Base-by-base conservation (phyloP, 2,113 vertebrate species). In the Thunnus maccoyii region DNA sequence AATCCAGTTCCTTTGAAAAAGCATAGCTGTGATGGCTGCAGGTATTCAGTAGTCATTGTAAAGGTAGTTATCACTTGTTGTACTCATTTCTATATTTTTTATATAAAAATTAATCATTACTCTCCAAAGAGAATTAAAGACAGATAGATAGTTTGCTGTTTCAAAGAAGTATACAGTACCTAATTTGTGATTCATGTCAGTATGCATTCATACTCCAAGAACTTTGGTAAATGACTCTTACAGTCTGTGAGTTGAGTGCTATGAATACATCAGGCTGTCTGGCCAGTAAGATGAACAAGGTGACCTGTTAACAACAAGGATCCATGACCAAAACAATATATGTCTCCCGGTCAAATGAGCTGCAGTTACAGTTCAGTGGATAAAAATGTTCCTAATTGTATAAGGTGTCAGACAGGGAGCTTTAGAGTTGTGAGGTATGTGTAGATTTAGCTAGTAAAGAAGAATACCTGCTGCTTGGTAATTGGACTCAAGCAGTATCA, bases 381-480 rank as follows among this genome's bases (percentile, higher is more conserved):
- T 48, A 10, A 12, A 46, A 77, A 52, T 3, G 15, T 61, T 15
- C 5, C 3, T 52, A 41, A 32, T n/a, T 46, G 48, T 44, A 15
- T 15, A 0, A 41, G 22, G 32, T 58, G 10, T 52, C 56, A 55
- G 46, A 12, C 15, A 16, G 0, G 12, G 32, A 48, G 64, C 70
- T 56, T 13, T 56, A 17, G 20, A 22, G n/a, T 41, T 54, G 60
- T 25, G 44, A 65, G 50, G 52, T 44, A 13, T 25, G 6, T 62
- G 14, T 18, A 44, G 44, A 46, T 81, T 76, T 46, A 46, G 5
- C 68, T 15, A 47, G 15, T 17, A 64, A 14, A 2, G 65, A 44
- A 30, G 17, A 69, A 63, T 50, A 69, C 22, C 47, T 60, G 52
- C 56, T 68, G 77, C 50, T 54, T 62, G 36, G 17, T 86, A 76